Percentiles rank a stretch among this genome's conserved stretches.
phyloP scores from a whole-genome alignment of 2,797 vertebrate genomes.

The Diceros bicornis region DNA sequence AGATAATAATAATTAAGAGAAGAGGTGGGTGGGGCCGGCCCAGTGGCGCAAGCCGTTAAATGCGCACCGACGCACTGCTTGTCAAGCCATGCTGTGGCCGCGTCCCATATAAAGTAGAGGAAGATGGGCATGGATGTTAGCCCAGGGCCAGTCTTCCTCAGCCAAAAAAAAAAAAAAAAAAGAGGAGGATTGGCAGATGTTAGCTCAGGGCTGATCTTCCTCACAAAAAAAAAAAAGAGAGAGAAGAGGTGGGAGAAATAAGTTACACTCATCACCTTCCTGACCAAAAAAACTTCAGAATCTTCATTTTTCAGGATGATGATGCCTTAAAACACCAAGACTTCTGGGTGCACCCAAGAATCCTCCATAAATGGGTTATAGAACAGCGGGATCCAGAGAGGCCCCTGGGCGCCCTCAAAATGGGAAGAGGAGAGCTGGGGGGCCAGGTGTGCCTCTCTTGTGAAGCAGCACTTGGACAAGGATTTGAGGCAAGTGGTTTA shows the following conservation, averaged over 20 bases:
- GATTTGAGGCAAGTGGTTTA: neutral
- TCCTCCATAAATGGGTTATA: neutral
- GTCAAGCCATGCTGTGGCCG: too few species aligned
- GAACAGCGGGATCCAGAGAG: neutral
- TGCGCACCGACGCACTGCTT: too few species aligned
- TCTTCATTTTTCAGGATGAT: conserved; percentile 60
- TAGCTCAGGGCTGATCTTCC: too few species aligned
- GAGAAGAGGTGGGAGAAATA: conserved; percentile 48
- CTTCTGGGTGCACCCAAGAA: neutral
- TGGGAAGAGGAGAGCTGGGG: too few species aligned
- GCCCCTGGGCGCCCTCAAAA: neutral
- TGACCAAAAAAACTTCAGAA: neutral
- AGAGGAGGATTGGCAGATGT: too few species aligned
- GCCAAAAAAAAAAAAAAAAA: too few species aligned
- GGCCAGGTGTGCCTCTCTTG: neutral
- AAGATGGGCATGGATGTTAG: too few species aligned
- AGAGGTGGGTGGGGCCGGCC: conserved; percentile 2
- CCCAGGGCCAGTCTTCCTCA: too few species aligned
- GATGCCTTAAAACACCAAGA: neutral
- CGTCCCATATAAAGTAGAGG: too few species aligned
- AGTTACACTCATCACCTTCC: conserved; percentile 66
- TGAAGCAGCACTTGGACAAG: neutral
- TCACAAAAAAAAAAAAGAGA: too few species aligned
- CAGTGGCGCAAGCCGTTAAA: too few species aligned
- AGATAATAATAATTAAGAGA: conserved; percentile 71